phyloP scores from a whole-genome alignment of 2,113 vertebrate genomes.

The Notothenia coriiceps region DNA sequence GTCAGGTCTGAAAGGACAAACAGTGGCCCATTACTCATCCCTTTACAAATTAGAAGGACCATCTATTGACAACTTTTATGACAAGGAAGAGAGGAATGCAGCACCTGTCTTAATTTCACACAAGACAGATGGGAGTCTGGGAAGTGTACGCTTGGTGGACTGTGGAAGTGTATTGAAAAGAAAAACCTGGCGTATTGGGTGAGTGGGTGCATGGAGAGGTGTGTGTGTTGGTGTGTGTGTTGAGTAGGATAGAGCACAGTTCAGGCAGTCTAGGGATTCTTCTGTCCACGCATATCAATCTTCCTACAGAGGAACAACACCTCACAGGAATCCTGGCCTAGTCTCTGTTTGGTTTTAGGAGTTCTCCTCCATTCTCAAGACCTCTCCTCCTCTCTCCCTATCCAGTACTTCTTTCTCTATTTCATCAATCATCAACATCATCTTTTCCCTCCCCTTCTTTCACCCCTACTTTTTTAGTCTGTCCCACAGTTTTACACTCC shows the following conservation, averaged over 20 bases:
- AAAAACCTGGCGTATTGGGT: slow-evolving; percentile 12
- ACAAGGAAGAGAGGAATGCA: slow-evolving; percentile 7
- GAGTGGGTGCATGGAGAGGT: slow-evolving; percentile 30
- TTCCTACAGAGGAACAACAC: slow-evolving; percentile 55
- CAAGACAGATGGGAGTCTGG: slow-evolving; percentile 47
- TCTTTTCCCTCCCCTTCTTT: slow-evolving; percentile 7
- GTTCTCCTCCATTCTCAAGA: slow-evolving; percentile 27
- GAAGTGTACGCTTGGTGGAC: slow-evolving; percentile 35
- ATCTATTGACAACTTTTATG: slow-evolving; percentile 26
- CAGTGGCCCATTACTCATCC: slow-evolving; percentile 45
- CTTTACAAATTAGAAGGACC: slow-evolving; percentile 10
- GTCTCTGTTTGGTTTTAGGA: slow-evolving; percentile 41
- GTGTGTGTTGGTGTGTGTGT: slow-evolving; percentile 14
- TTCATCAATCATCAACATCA: slow-evolving; percentile 17
- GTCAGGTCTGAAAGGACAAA: slow-evolving; percentile 51
- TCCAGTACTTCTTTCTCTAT: slow-evolving; percentile 2
- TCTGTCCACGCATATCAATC: slow-evolving; percentile 77
- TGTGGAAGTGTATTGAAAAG: slow-evolving; percentile 16
- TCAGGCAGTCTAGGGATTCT: slow-evolving; percentile 57
- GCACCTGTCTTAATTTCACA: slow-evolving; percentile 24
- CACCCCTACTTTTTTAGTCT: neutral
- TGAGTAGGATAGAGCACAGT: slow-evolving; percentile 15
- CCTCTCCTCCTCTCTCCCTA: slow-evolving; percentile 1
- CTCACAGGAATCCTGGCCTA: slow-evolving; percentile 65
- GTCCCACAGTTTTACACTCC: neutral